These are phyloP conservation scores for Drosophila lowei DNA, from an alignment of 1,140 invertebrate genomes.

Conservation along the genomic window DNA sequence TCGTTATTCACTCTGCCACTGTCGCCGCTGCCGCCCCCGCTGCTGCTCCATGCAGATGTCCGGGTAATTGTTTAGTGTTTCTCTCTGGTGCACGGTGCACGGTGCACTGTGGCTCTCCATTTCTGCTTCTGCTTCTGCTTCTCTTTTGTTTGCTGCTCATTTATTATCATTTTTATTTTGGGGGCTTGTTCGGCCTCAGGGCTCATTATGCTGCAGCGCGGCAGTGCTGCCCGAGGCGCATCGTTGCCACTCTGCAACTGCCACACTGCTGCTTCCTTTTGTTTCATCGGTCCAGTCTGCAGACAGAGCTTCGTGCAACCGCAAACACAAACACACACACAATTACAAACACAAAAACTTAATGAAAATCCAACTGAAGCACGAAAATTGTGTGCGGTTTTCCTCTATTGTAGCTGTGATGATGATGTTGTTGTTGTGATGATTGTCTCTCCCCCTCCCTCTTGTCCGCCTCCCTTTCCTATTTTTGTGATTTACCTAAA, in stretches of 20 bases:
- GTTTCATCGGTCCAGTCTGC: slow-evolving; percentile 56
- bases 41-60: slow-evolving; percentile 53
- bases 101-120: slow-evolving; percentile 7
- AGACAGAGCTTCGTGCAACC: slow-evolving; percentile 45
- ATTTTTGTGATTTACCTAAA: slow-evolving; percentile 72
- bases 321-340: slow-evolving; percentile 50
- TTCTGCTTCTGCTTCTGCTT: slow-evolving; percentile 1
- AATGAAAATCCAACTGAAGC: slow-evolving; percentile 73
- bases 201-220: slow-evolving; percentile 34
- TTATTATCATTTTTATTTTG: slow-evolving; percentile 54
- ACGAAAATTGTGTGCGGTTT: slow-evolving; percentile 78
- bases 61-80: slow-evolving; percentile 71
- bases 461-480: background rate
- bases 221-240: slow-evolving; percentile 57
- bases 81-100: slow-evolving; percentile 33
- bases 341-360: slow-evolving; percentile 23
- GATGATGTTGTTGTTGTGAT: slow-evolving; percentile 33
- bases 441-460: slow-evolving; percentile 22
- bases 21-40: too few relatives aligned
- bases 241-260: slow-evolving; percentile 30
- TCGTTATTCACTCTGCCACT: slow-evolving; percentile 16
- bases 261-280: slow-evolving; percentile 46
- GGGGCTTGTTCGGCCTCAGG: slow-evolving; percentile 35
- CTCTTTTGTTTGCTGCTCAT: slow-evolving; percentile 20
- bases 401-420: slow-evolving; percentile 46